Base-by-base conservation (phyloP, 1,140 invertebrate genomes). In the Drosophila persimilis region DNA sequence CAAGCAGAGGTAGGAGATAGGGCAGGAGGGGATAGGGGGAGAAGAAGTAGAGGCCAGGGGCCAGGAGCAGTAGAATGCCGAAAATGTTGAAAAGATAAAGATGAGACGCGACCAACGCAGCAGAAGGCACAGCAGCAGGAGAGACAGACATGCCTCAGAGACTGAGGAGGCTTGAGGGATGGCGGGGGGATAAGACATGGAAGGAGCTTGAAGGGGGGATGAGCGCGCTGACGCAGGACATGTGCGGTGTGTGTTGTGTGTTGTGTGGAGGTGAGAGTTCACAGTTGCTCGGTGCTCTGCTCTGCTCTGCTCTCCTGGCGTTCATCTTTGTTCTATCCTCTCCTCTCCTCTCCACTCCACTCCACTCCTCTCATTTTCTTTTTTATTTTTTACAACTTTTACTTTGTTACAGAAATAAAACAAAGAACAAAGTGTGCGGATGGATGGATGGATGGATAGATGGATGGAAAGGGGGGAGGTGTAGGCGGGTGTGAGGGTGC, bases 341-440 rank as follows among this genome's bases (percentile, higher is more conserved):
- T 57, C 31, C 29, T 72, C 63, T 39, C 35, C 51, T 50, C 20
- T 29, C 59, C 20, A 20, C n/a, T n/a, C 20, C 20, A 20, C 20
- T 20, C 20, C 20, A 62, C 63, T 39, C 35, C 51, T 55, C 20
- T 29, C 59, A 41, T 45, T 48, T 51, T 47, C 35, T 54, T 52
- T 55, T 65, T 53, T 45, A 45, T 54, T 59, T 71, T 80, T 75
- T 75, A 80, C 59, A 80, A 80, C 77, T 80, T 80, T 80, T 80
- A 80, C 77, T 80, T 80, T 80, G 77, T 80, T 80, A 80, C 77
- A 59, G 77, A 80, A 80, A 80, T 80, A 80, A 79, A 75, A 80
- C 77, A 80, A 80, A 75, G 71, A 74, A 53, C 57, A 71, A 63
- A 45, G 69, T 73, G 70, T 26, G 17, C 31, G 24, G 9, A 11